A percentile compares a stretch with the other conserved stretches of the same genome.
Evolutionary conservation across 2,888 invertebrate genomes (phyloP).

Genomic region (Brachynemurus nebulosus): DNA sequence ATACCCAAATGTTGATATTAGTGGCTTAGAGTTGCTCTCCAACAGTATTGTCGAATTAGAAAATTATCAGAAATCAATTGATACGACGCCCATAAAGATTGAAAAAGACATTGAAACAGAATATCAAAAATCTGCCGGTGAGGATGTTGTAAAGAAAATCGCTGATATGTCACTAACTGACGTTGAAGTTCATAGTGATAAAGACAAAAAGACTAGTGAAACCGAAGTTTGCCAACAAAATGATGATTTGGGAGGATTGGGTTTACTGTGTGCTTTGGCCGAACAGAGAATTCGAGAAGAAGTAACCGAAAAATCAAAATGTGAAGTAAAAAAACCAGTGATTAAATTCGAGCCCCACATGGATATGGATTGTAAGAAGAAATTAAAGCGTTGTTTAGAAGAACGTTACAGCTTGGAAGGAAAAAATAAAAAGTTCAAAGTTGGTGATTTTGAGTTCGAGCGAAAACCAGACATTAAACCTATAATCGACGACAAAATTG

Average conservation of each 20-base stretch:
- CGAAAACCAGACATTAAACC: background rate
- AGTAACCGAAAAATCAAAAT: conserved; percentile 33
- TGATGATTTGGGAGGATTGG: conserved; percentile 48
- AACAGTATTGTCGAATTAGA: conserved; percentile 75
- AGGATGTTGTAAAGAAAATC: conserved; percentile 19
- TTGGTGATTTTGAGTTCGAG: conserved; percentile 8
- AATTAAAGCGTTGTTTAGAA: conserved; percentile 20
- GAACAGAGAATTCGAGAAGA: conserved; percentile 74
- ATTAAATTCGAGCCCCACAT: conserved; percentile 16
- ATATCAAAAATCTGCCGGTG: conserved; percentile 10
- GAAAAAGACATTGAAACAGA: conserved; percentile 11
- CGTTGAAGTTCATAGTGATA: conserved; percentile 28
- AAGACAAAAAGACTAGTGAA: conserved; percentile 19
- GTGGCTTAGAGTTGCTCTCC: conserved; percentile 67
- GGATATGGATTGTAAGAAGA: conserved; percentile 32
- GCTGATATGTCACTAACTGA: conserved; percentile 22
- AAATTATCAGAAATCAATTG: conserved; percentile 31
- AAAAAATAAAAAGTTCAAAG: conserved; percentile 5
- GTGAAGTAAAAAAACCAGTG: conserved; percentile 12
- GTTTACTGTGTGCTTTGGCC: conserved; percentile 67
- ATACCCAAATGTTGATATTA: conserved; percentile 46
- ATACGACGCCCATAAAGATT: conserved; percentile 21
- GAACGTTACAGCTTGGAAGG: conserved; percentile 4
- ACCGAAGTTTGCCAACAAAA: conserved; percentile 18
- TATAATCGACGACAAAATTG: background rate